Evolutionary conservation across 2,888 invertebrate species (phyloP).

Genomic region (Callyntrura guangdongensis): DNA sequence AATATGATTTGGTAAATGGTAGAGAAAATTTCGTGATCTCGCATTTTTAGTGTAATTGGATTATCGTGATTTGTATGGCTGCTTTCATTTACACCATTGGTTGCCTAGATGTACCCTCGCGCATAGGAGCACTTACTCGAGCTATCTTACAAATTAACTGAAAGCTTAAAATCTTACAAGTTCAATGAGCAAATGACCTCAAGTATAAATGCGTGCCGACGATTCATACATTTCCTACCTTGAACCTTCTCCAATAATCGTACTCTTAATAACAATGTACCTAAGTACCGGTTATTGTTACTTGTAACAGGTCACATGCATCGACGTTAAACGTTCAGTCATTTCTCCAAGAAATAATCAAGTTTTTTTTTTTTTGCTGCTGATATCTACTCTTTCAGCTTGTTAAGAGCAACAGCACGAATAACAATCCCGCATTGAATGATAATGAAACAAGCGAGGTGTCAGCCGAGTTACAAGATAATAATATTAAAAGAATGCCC

Average conservation of each 20-base stretch:
- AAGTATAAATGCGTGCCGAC: slow-evolving; percentile 3
- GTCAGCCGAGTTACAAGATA: neutral
- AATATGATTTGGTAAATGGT: slow-evolving; percentile 40
- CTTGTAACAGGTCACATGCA: neutral
- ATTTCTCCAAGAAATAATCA: neutral
- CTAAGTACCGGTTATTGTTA: too few species aligned
- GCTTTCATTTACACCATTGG: slow-evolving; percentile 66
- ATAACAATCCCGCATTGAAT: slow-evolving; percentile 4
- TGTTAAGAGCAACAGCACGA: neutral
- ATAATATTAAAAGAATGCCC: neutral
- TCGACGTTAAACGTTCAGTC: neutral
- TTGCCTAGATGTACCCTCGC: neutral
- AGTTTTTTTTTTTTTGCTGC: neutral
- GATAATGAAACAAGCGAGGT: neutral
- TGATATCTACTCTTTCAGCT: neutral
- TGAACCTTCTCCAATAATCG: neutral
- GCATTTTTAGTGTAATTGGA: slow-evolving; percentile 69
- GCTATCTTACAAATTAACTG: neutral
- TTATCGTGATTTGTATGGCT: slow-evolving; percentile 71
- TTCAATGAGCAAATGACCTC: slow-evolving; percentile 38
- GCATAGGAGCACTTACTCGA: neutral
- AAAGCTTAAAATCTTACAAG: slow-evolving; percentile 12
- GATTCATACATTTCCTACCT: slow-evolving; percentile 21
- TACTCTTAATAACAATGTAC: too few species aligned
- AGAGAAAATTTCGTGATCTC: slow-evolving; percentile 69